A percentile compares a stretch with the other conserved stretches of the same genome.
Evolutionary conservation across 1,140 invertebrate genomes (phyloP).

Genomic region (Lasioglossum albipes): DNA sequence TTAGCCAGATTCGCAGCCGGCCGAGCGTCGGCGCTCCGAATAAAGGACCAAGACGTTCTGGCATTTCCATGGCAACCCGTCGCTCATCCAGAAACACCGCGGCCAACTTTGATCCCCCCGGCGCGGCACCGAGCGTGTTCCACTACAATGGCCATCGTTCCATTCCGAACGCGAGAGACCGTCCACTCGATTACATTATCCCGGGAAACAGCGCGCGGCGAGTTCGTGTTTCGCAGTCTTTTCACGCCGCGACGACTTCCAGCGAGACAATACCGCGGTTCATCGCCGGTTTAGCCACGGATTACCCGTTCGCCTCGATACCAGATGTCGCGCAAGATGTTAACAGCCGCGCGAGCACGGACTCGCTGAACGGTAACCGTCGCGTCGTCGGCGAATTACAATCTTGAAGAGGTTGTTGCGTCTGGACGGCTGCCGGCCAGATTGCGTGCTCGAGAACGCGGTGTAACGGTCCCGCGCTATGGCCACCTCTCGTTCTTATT

Average conservation of each 20-base stretch:
- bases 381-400: neutral
- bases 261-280: constrained; percentile 6
- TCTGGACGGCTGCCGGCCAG: too few relatives aligned
- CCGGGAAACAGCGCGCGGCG: neutral
- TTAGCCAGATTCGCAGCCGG: constrained; percentile 24
- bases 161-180: neutral
- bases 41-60: neutral
- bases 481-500: neutral
- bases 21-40: neutral
- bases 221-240: neutral
- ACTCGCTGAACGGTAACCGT: neutral
- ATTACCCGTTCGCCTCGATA: constrained; percentile 18
- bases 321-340: neutral
- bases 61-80: constrained; percentile 6
- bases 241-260: neutral
- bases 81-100: too few relatives aligned
- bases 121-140: constrained; percentile 9
- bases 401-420: neutral
- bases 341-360: neutral
- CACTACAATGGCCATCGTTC: constrained; percentile 14
- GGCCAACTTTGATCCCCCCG: constrained; percentile 39
- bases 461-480: neutral
- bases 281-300: constrained; percentile 24
- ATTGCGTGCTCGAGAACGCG: neutral
- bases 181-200: constrained; percentile 28